Conservation (phyloP, 1,140 invertebrate species). For the Zaprionus africanus region DNA sequence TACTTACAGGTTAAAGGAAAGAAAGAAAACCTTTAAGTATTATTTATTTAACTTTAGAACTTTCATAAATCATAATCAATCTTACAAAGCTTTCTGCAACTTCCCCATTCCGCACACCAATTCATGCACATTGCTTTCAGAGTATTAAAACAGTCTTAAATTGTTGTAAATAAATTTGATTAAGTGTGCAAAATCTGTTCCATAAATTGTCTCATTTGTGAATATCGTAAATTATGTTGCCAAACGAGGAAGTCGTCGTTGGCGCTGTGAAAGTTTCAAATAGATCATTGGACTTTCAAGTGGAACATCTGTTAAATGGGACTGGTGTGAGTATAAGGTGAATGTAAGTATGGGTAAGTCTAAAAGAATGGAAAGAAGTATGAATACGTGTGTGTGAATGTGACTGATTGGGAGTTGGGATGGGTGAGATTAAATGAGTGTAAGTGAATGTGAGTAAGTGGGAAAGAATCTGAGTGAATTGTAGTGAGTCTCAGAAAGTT, state of each 20-base stretch:
- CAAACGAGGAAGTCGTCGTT: not conserved
- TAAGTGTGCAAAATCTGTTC: not conserved
- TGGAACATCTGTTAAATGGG: slow-evolving; percentile 8
- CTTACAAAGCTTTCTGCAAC: not conserved
- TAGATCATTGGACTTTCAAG: not conserved
- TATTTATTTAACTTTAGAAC: no score
- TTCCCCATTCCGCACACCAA: not conserved
- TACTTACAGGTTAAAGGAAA: not conserved
- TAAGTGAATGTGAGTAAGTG: not conserved
- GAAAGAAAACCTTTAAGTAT: no score
- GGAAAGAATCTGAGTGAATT: no score
- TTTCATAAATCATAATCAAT: no score
- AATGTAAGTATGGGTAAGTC: not conserved
- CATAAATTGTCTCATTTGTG: not conserved
- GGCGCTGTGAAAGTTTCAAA: not conserved
- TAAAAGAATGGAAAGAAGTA: no score
- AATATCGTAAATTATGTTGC: not conserved
- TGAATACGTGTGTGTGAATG: no score
- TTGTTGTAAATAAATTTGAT: not conserved
- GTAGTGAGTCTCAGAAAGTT: no score
- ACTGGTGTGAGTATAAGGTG: not conserved
- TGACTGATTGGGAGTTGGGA: no score
- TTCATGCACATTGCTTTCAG: not conserved
- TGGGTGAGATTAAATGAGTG: no score
- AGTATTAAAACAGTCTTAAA: not conserved